Evolutionary conservation across 2,113 vertebrate species (phyloP).

Genomic region (Geococcyx californianus): DNA sequence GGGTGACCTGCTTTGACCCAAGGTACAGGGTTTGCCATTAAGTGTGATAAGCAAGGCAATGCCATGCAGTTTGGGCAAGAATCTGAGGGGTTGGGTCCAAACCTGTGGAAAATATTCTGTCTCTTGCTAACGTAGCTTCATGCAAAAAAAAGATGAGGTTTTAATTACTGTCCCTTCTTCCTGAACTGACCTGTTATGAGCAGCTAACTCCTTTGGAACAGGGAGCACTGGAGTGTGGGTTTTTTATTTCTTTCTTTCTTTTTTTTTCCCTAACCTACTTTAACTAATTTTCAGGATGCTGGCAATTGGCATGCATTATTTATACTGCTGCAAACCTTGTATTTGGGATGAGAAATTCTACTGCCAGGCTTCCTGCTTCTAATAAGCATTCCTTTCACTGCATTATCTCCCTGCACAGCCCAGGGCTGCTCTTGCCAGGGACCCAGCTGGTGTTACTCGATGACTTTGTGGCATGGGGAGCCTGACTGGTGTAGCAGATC

Average conservation of each 20-base stretch:
- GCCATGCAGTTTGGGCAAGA: neutral
- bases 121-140: neutral
- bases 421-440: slow-evolving; percentile 61
- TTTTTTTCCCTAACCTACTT: neutral
- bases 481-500: neutral
- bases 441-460: slow-evolving; percentile 49
- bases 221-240: neutral
- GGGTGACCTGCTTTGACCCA: neutral
- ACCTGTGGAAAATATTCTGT: neutral
- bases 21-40: neutral
- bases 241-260: too few species aligned
- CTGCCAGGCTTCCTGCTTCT: slow-evolving; percentile 36
- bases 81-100: neutral
- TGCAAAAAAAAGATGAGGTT: neutral
- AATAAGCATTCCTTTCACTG: slow-evolving; percentile 52
- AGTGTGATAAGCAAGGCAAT: rapidly evolving
- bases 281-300: slow-evolving; percentile 55
- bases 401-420: slow-evolving; percentile 25
- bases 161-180: neutral
- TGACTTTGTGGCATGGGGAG: slow-evolving; percentile 37
- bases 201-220: neutral
- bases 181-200: neutral
- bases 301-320: slow-evolving; percentile 60
- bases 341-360: slow-evolving; percentile 41
- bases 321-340: slow-evolving; percentile 39